Evolutionary conservation across 2,888 invertebrate genomes (phyloP).

Genomic region (Frankliniella fusca): DNA sequence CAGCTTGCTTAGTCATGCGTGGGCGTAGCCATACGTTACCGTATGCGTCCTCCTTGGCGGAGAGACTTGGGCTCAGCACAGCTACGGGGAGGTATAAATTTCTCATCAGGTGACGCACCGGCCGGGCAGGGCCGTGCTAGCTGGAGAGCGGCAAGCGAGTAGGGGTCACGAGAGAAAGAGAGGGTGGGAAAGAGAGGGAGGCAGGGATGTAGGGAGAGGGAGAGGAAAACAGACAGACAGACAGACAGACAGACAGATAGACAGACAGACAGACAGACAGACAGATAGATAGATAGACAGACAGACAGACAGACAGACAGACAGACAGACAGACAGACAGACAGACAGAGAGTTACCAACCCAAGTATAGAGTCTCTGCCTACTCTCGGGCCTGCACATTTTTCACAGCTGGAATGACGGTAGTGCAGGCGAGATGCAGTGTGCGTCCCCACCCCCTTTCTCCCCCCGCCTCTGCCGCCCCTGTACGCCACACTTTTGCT

Average conservation of each 20-base stretch:
- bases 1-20: too few species aligned
- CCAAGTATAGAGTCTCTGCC: background rate
- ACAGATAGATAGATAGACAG: conserved; percentile 18
- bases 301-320: conserved; percentile 18
- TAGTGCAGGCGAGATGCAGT: too few species aligned
- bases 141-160: background rate
- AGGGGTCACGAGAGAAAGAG: conserved; percentile 27
- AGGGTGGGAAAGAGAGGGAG: too few species aligned
- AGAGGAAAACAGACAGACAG: too few species aligned
- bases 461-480: too few species aligned
- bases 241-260: conserved; percentile 25
- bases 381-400: background rate
- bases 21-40: too few species aligned
- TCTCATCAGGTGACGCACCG: too few species aligned
- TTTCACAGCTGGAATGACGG: background rate
- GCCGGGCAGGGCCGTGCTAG: background rate
- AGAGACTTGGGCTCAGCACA: background rate
- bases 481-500: background rate
- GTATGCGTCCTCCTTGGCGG: background rate
- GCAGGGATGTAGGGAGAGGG: too few species aligned
- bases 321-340: background rate
- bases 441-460: too few species aligned
- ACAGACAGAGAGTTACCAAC: background rate
- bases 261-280: background rate
- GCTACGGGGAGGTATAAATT: too few species aligned